Percentiles rank a stretch among this genome's conserved stretches.
Conservation (phyloP, 2,797 vertebrate species). For the Philypnodon macrostomus region DNA sequence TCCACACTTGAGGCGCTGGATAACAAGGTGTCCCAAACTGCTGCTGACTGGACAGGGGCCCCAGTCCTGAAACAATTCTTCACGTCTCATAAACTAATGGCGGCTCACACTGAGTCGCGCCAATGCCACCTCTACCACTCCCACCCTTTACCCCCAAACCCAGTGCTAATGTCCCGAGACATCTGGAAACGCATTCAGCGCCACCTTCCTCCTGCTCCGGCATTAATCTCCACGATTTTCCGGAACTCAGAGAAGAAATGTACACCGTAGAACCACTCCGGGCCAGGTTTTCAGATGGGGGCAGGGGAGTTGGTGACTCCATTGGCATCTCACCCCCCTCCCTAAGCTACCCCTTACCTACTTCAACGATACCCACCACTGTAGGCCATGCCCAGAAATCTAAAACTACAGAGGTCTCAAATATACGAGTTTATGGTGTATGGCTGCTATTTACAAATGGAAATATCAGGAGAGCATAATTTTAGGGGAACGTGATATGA, state of each 20-base stretch:
- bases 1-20: constrained; percentile 37
- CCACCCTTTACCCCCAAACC: too few species aligned
- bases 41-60: constrained; percentile 63
- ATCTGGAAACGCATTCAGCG: constrained; percentile 79
- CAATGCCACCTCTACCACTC: constrained; percentile 47
- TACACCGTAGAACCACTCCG: constrained; percentile 68
- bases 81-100: constrained; percentile 72
- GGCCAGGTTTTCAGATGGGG: constrained; percentile 38
- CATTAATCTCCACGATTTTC: constrained; percentile 79
- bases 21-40: constrained; percentile 78
- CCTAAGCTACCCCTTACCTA: neutral
- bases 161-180: constrained; percentile 21
- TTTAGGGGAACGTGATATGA: too few species aligned
- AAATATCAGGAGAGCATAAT: too few species aligned
- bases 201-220: constrained; percentile 64
- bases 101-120: constrained; percentile 39
- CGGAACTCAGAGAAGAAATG: constrained; percentile 68
- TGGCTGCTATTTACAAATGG: too few species aligned
- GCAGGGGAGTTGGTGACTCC: constrained; percentile 28
- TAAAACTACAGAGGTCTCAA: too few species aligned
- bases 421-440: too few species aligned
- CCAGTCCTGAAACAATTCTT: constrained; percentile 67
- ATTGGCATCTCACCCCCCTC: constrained; percentile 3
- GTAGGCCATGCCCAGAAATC: too few species aligned
- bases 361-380: neutral